Base-by-base conservation (phyloP, 2,113 vertebrate genomes). In the Phylloscopus trochiloides region DNA sequence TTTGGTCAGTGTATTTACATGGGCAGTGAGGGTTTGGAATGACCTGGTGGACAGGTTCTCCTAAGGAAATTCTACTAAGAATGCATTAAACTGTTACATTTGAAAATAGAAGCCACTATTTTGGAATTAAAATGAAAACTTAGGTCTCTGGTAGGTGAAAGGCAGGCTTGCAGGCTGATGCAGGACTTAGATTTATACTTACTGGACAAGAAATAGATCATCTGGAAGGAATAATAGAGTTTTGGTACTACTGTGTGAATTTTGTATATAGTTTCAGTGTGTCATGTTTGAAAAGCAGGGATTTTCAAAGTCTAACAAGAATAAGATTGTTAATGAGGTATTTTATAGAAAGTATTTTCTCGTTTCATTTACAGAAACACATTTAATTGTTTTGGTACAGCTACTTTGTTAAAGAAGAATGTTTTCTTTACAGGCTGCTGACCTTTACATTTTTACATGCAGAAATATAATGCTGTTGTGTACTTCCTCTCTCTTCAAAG, bases 401-500 rank as follows among this genome's bases (percentile, higher is more conserved):
- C 26, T 55, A 4, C 11, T 79, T 88, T 34, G 48, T 70, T 90
- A 34, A 78, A 79, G 42, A 86, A 38, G 79, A 90, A 68, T 32
- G 5, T 5, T 83, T 82, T 70, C 18, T 43, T 61, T 91, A 21
- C 11, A 48, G 25, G 21, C n/a, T 74, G 19, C 12, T 28, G 9
- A 67, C 21, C 24, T 8, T 55, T 90, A 36, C 25, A 29, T 51
- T 94, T 86, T 58, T 36, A 67, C 10, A 43, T 83, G 40, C 71
- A 59, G 54, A 65, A 75, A 38, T 75, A n/a, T 2, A 66, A 81
- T 59, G 20, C 43, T 67, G 5, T 34, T 77, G 29, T 67, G 21
- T 55, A 31, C 81, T 87, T 87, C 24, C 26, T 85, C n/a, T 51
- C 32, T 75, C 40, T 82, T 82, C 31, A 32, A 72, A 86, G 58